Conservation (phyloP, 2,797 vertebrate species). For the Hydrolagus colliei region DNA sequence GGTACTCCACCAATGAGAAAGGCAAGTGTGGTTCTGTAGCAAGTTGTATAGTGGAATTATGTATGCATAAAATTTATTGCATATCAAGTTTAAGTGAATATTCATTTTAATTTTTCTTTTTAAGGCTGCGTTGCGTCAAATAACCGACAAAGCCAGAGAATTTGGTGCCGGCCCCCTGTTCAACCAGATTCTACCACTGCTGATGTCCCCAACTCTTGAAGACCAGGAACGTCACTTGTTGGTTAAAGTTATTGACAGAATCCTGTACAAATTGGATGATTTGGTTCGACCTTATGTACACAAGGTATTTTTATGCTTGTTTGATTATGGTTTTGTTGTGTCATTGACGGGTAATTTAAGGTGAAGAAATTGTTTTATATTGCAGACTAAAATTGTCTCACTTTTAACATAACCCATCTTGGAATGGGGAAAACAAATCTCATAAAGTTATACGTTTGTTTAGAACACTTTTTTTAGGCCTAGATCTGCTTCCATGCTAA, state of each 20-base stretch:
- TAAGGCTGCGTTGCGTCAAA: conserved; percentile 89
- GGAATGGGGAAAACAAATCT: no score
- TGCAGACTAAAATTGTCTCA: no score
- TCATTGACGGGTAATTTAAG: not conserved
- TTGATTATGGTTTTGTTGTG: not conserved
- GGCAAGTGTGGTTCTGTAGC: conserved; percentile 45
- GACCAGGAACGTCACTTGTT: conserved; percentile 96
- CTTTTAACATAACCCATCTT: no score
- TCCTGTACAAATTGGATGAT: conserved; percentile 95
- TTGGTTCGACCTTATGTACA: conserved; percentile 95
- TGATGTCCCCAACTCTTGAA: conserved; percentile 97
- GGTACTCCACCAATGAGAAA: conserved; percentile 98
- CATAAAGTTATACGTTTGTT: no score
- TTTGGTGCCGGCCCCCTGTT: conserved; percentile 94
- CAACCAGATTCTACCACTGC: conserved; percentile 91
- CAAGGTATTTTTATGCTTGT: conserved; percentile 68
- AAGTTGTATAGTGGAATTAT: not conserved
- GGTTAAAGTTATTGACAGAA: conserved; percentile 97
- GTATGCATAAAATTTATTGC: not conserved
- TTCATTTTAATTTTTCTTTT: not conserved
- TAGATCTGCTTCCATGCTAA: no score
- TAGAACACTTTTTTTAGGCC: no score
- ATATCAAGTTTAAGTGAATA: not conserved
- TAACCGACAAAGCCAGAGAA: conserved; percentile 95
- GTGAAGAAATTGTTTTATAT: no score